These are phyloP conservation scores for Albula goreensis DNA, from an alignment of 2,113 vertebrate species.

Conservation along the genomic window DNA sequence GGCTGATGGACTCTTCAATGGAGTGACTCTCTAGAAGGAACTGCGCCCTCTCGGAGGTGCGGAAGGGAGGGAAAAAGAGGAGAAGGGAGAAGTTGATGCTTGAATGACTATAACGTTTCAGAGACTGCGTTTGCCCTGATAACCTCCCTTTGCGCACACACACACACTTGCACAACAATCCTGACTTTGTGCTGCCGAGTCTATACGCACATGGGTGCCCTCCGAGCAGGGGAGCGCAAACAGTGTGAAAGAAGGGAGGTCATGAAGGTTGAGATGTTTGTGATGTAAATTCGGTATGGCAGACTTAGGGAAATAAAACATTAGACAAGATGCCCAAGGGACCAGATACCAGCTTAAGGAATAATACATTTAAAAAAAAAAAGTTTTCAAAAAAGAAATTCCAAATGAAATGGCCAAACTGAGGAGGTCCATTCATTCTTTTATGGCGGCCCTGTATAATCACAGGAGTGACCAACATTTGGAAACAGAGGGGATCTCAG, in stretches of 20 bases:
- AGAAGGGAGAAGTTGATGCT: constrained; percentile 33
- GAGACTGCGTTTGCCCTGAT: constrained; percentile 37
- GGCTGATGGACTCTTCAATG: constrained; percentile 41
- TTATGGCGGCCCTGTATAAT: background rate
- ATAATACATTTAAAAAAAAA: constrained; percentile 37
- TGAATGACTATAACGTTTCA: constrained; percentile 49
- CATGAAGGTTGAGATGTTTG: constrained; percentile 68
- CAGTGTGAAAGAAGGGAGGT: constrained; percentile 59
- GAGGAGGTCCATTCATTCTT: background rate
- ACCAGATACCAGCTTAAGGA: constrained; percentile 58
- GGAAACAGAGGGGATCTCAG: background rate
- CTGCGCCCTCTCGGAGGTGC: constrained; percentile 45
- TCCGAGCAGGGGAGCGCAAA: constrained; percentile 61
- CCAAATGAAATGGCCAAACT: constrained; percentile 23
- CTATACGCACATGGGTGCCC: constrained; percentile 59
- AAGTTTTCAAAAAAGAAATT: constrained; percentile 33
- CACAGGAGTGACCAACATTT: background rate
- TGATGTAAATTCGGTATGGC: constrained; percentile 75
- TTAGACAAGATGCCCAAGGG: constrained; percentile 56
- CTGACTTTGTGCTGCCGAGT: constrained; percentile 37
- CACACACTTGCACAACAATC: constrained; percentile 38
- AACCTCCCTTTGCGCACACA: constrained; percentile 18
- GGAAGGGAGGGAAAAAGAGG: constrained; percentile 18
- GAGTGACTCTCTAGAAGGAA: constrained; percentile 47
- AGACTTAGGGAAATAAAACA: constrained; percentile 70